Base-by-base conservation (phyloP, 64 coral and sea anemone genomes). In the Porites lutea region DNA sequence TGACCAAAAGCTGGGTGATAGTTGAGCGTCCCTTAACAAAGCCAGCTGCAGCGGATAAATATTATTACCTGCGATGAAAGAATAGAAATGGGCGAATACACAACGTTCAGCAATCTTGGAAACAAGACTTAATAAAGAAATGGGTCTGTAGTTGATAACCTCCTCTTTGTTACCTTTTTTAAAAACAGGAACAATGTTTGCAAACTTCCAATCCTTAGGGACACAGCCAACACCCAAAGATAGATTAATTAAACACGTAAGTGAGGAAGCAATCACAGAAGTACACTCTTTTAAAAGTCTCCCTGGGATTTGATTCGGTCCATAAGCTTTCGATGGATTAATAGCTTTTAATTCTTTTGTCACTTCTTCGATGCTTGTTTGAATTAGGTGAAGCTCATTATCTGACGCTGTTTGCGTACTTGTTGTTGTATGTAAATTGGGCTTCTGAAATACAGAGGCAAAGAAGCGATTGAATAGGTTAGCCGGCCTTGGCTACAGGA, bases 371-470 rank as follows among this genome's bases (percentile, higher is more conserved):
- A 55, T 55, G 53, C 53, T 55, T 55, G 10, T 55, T 55, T 55
- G 53, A 55, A 55, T 55, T 55, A 55, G 53, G 53, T 55, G 53
- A 55, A 55, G 53, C 53, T 55, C 53, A 55, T 55, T 92, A 85
- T 57, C 78, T 50, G 52, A 49, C 2, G 79, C 78, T 76, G 70
- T 92, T 19, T 48, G 27, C 66, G 69, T 92, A 50, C 27, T 92
- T 92, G 90, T 76, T 92, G 78, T 65, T 51, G 71, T 92, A 92
- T 87, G 90, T 71, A 86, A 67, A 87, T 92, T 27, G 14, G 71
- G 47, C 71, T 92, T 92, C 82, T 87, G 73, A 53, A 92, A 92
- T 52, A 87, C 90, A 76, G 79, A 92, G 60, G 82, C 82, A 92
- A 87, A 92, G 16, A 87, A 92, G 45, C 13, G 53, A 55, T 55